Conservation (phyloP, 2,888 invertebrate species). For the Dryadula phaetusa region DNA sequence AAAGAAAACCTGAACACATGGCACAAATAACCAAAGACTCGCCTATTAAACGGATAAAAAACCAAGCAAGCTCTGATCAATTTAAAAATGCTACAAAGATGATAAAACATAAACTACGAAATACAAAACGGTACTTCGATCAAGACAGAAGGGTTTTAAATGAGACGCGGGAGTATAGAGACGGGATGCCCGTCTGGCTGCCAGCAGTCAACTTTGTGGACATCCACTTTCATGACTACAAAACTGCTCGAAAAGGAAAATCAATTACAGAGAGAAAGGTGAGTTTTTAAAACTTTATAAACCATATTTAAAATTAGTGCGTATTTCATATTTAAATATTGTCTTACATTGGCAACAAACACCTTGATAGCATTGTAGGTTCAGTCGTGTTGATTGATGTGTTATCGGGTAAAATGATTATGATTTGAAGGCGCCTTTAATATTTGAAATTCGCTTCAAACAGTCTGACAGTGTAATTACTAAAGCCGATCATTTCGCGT, state of each 20-base stretch:
- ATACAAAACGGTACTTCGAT: conserved; percentile 67
- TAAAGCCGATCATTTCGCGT: conserved; percentile 67
- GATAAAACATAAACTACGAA: conserved; percentile 68
- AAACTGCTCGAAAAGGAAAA: conserved; percentile 54
- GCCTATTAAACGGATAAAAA: conserved; percentile 56
- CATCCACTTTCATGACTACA: conserved; percentile 70
- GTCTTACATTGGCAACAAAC: neutral
- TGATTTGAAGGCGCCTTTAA: conserved; percentile 44
- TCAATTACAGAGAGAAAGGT: conserved; percentile 71
- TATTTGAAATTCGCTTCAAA: conserved; percentile 64
- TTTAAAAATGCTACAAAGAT: conserved; percentile 68
- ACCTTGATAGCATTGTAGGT: conserved; percentile 24
- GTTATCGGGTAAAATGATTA: conserved; percentile 37
- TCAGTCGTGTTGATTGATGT: conserved; percentile 38
- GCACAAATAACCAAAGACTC: conserved; percentile 63
- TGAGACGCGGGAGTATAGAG: conserved; percentile 67
- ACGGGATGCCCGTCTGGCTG: conserved; percentile 74
- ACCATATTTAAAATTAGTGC: neutral
- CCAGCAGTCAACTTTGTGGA: conserved; percentile 76
- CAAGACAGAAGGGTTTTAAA: conserved; percentile 63
- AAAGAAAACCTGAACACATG: conserved; percentile 58
- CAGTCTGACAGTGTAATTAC: conserved; percentile 76
- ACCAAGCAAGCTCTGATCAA: conserved; percentile 55
- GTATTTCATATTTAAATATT: conserved; percentile 6
- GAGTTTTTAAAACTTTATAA: conserved; percentile 50